Base-by-base conservation (phyloP, 2,797 vertebrate species). In the Anabacerthia variegaticeps region DNA sequence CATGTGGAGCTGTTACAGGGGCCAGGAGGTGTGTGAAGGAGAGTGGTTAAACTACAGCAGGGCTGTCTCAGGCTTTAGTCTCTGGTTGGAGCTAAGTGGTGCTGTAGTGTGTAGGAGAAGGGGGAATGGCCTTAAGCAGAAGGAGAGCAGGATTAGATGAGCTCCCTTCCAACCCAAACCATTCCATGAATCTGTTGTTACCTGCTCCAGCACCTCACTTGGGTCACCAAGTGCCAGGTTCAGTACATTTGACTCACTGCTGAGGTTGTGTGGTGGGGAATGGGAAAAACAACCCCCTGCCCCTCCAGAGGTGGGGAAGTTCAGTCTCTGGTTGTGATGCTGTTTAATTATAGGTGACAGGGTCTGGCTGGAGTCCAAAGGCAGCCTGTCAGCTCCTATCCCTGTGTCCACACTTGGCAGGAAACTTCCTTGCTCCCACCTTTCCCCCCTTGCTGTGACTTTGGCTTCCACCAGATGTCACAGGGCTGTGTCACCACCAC, bases 401-500 rank as follows among this genome's bases (percentile, higher is more conserved):
- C 77, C 92, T 82, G 62, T 97, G 97, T 96, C 98, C 97, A 95
- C 89, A 84, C 98, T 97, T 97, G 34, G 98, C 96, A 83, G 98
- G 98, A 96, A 87, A 95, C 97, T 98, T 98, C 97, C 97, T 97
- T 74, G 9, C 69, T 85, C 96, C 97, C 97, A 96, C 95, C 96
- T 97, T 97, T 92, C 58, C 91, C 95, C 97, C 75, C 94, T 95
- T 48, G 74, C 96, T 97, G 97, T 97, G 97, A 97, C 97, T 98
- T 97, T 89, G 97, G 95, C 95, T 98, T 98, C 97, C 84, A 83
- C 98, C 98, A 98, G 98, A 98, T 98, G 98, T 98, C 98, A 97
- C 97, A 81, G 94, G 65, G 56, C 97, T 97, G 95, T 94, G 89
- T 97, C 96, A 88, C 97, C 87, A 5, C 97, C 75, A 78, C 85